Conservation (phyloP, 2,113 vertebrate species). For the Dipodomys spectabilis region DNA sequence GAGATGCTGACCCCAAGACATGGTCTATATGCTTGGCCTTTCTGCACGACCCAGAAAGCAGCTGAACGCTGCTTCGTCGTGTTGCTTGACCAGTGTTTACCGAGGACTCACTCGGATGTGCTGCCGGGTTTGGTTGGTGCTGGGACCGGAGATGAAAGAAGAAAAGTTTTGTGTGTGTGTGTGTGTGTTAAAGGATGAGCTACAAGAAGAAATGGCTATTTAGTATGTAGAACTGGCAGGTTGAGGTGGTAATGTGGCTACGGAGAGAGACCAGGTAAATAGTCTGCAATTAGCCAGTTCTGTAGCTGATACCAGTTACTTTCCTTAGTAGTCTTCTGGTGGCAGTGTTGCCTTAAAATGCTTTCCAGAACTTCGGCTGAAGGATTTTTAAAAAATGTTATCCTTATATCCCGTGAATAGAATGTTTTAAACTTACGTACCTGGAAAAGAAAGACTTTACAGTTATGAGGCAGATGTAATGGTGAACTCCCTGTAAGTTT, state of each 20-base stretch:
- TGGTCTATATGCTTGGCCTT: not conserved
- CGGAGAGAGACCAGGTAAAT: not conserved
- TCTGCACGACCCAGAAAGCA: not conserved
- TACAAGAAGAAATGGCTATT: not conserved
- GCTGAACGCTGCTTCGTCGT: not conserved
- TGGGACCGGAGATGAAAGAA: too few relatives aligned
- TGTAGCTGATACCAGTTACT: not conserved
- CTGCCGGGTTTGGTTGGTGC: not conserved
- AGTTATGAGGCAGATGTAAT: conserved; percentile 27
- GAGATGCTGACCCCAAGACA: not conserved
- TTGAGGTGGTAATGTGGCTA: not conserved
- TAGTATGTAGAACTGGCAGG: not conserved
- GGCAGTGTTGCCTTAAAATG: conserved; percentile 80
- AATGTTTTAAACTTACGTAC: not conserved
- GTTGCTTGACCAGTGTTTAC: conserved; percentile 12
- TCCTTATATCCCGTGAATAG: not conserved
- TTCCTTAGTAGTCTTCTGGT: conserved; percentile 75
- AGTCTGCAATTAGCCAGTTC: not conserved
- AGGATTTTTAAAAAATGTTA: not conserved
- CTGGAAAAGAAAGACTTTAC: conserved; percentile 33
- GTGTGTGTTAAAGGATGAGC: not conserved
- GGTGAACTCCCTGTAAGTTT: conserved; percentile 13
- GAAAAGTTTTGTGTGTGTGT: too few relatives aligned
- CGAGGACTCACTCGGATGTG: not conserved
- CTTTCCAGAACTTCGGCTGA: not conserved